phyloP scores from a whole-genome alignment of 1,140 invertebrate genomes.

The Papilio machaon region DNA sequence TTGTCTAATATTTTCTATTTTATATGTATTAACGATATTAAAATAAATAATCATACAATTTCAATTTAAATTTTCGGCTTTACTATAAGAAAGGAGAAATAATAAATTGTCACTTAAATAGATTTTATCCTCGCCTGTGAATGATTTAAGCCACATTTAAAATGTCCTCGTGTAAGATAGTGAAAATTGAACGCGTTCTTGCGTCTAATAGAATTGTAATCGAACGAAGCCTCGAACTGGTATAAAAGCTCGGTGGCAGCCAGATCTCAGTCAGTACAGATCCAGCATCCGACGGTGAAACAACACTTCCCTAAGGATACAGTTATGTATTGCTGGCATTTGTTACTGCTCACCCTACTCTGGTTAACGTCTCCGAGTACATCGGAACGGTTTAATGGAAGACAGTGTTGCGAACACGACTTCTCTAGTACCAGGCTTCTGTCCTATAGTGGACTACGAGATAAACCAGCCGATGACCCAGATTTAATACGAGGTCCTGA shows the following conservation, averaged over 20 bases:
- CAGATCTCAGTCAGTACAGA: conserved; percentile 60
- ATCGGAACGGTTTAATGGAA: conserved; percentile 70
- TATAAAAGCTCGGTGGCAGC: conserved; percentile 62
- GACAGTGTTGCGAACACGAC: conserved; percentile 55
- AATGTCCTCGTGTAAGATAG: conserved; percentile 52
- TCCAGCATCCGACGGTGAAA: conserved; percentile 54
- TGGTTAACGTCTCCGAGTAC: conserved; percentile 62
- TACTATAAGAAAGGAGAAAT: neutral
- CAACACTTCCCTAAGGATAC: conserved; percentile 52
- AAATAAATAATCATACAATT: neutral
- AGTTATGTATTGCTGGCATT: conserved; percentile 77
- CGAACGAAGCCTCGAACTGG: conserved; percentile 42
- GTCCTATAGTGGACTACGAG: neutral
- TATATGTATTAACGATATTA: neutral
- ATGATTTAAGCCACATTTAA: conserved; percentile 28
- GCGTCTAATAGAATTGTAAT: conserved; percentile 72
- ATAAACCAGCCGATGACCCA: neutral
- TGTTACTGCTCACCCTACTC: conserved; percentile 67
- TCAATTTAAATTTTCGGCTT: no score
- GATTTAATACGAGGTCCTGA: neutral
- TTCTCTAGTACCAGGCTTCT: neutral
- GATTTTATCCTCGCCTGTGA: conserved; percentile 14
- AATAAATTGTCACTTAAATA: conserved; percentile 5
- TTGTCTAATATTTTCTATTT: neutral
- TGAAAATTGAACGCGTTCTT: conserved; percentile 75